Evolutionary conservation across 92 coral and sea anemone species (phyloP), one percentile per base, ranked within the genome.

Genomic region (Bergia sp.): DNA sequence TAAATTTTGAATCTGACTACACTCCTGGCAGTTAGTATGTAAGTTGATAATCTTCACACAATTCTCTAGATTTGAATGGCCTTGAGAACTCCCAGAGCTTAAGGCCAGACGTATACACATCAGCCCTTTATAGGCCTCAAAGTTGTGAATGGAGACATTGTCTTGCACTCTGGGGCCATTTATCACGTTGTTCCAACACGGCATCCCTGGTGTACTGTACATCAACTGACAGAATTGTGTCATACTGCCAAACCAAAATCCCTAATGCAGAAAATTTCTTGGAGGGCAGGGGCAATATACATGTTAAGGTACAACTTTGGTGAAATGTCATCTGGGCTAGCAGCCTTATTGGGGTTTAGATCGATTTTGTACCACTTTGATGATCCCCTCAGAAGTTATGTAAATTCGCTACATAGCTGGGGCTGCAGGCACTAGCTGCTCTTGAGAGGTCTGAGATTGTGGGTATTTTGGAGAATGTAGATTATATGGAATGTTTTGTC

Each of bases 191-290:
- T 96, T 38, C 98, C 98, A 50, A 94, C 98, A 73, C 97, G 94
- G 85, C 93, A 92, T 41, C 98, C 98, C 82, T 93, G 90, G 29
- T 29, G 29, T 29, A 29, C 9, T 97, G 98, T 13, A 96, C 92
- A 65, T 94, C 98, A 16, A 94, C 93, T 2, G 95, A 86, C 67
- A 37, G 98, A 94, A 67, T 93, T 92, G 57, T 96, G 96, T 44
- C 95, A 91, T 6, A 96, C 98, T 66, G 98, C 98, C 44, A 96
- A 91, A 8, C 98, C 98, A 53, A 96, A 91, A 79, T 96, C 98
- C 57, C 96, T 97, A 65, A 96, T 96, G 67, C 98, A 96, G 86
- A 97, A 96, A 65, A 97, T 82, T n/a, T 96, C 98, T 96, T 29
- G 29, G 29, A 29, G 29, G 29, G 29, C 29, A 29, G 29, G 29